A percentile compares a stretch with the other conserved stretches of the same genome.
Evolutionary conservation across 2,888 invertebrate genomes (phyloP).

Genomic region (Lacanobia wlatinum): DNA sequence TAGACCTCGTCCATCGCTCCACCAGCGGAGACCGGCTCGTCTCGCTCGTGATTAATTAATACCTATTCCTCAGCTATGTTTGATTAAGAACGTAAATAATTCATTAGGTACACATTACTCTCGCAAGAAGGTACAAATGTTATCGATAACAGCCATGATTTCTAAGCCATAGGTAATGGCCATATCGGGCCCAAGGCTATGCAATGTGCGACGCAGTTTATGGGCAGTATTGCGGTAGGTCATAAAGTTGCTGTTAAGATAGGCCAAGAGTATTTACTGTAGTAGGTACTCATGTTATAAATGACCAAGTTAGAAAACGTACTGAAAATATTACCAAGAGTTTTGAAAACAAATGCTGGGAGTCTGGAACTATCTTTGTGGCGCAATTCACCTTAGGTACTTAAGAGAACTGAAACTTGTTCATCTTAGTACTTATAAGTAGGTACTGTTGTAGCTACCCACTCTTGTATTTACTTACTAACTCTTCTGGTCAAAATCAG

Average conservation of each 20-base stretch:
- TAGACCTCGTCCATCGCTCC: too few species aligned
- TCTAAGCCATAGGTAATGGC: conserved; percentile 30
- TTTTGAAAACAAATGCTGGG: conserved; percentile 4
- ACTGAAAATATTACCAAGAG: not conserved
- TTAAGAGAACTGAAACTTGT: too few species aligned
- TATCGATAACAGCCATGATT: conserved; percentile 46
- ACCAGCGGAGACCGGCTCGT: too few species aligned
- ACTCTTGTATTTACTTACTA: too few species aligned
- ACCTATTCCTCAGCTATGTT: not conserved
- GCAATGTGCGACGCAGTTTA: conserved; percentile 31
- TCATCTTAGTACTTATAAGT: too few species aligned
- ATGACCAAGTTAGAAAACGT: conserved; percentile 16
- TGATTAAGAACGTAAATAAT: conserved; percentile 53
- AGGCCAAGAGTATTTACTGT: conserved; percentile 14
- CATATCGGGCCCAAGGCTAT: conserved; percentile 62
- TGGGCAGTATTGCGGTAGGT: conserved; percentile 49
- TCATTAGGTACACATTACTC: conserved; percentile 35
- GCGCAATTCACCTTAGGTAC: too few species aligned
- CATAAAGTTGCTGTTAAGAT: conserved; percentile 30
- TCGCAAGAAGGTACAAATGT: conserved; percentile 1
- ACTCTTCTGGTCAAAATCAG: too few species aligned
- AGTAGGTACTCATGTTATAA: not conserved
- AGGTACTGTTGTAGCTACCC: too few species aligned
- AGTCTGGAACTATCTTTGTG: not conserved
- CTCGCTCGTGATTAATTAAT: too few species aligned